These are phyloP conservation scores for Argyra leucocephala DNA, from an alignment of 2,888 invertebrate species.

Conservation along the genomic window DNA sequence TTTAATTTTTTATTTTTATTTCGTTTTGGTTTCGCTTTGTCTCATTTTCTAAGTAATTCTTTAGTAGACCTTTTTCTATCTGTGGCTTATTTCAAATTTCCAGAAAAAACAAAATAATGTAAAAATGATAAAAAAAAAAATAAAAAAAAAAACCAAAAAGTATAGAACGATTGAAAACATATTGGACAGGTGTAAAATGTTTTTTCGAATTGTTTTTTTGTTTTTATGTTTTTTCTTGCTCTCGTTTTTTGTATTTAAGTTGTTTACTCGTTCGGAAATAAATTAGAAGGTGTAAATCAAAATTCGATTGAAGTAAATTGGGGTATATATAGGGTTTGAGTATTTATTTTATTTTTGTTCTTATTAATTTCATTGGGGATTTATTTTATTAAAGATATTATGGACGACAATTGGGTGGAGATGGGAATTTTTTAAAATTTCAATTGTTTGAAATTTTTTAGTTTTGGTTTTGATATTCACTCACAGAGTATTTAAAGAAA, in stretches of 20 bases:
- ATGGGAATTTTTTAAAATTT: too few relatives aligned
- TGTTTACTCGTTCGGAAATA: background rate
- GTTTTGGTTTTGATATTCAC: too few relatives aligned
- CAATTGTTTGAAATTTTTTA: too few relatives aligned
- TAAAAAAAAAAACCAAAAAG: too few relatives aligned
- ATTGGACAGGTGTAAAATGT: background rate
- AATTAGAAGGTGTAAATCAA: conserved; percentile 4
- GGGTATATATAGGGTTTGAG: too few relatives aligned
- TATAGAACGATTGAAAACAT: conserved; percentile 2
- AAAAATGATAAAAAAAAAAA: too few relatives aligned
- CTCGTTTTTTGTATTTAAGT: background rate
- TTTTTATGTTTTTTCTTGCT: background rate
- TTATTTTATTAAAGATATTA: too few relatives aligned
- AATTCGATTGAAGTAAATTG: conserved; percentile 6
- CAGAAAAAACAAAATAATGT: too few relatives aligned
- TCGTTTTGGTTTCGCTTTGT: background rate
- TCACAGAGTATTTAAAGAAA: too few relatives aligned
- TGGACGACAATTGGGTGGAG: too few relatives aligned
- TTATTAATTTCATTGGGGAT: background rate
- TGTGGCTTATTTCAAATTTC: background rate
- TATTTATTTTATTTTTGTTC: background rate
- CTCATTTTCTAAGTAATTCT: background rate
- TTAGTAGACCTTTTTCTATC: background rate
- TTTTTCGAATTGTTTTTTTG: background rate
- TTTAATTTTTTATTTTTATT: background rate